Evolutionary conservation across 2,888 invertebrate genomes (phyloP), one percentile per base, ranked within the genome.

Genomic region (Onthophagus sagittarius): DNA sequence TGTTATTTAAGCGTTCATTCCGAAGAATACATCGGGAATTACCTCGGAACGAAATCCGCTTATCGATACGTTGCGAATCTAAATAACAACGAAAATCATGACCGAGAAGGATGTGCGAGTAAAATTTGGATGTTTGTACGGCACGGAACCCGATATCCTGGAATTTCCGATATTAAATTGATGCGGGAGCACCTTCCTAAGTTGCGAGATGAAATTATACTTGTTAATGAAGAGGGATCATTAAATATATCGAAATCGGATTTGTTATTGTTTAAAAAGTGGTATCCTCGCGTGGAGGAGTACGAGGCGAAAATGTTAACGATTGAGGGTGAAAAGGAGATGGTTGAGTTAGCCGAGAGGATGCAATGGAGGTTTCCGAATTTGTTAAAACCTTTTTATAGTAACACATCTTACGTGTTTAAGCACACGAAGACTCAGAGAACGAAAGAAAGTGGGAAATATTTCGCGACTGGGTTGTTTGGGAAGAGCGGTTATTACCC

Each of bases 71-170:
- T 90, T 77, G 89, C 87, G 67, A 93, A 93, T 83, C 86, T 86
- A 78, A 88, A 92, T 84, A 89, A 90, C 79, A 86, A 88, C 15
- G 85, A 86, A 79, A 84, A 90, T 71, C 83, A 86, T 75, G 92
- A 87, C 84, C 85, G 88, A 81, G 89, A 73, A 39, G 71, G 73
- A 72, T 79, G 79, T 74, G 74, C 73, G 63, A 77, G 73, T 32
- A 92, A 92, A 83, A 89, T 93, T 75, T 95, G 94, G 94, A 88
- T 93, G 84, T 80, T 94, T 15, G 84, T 92, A 62, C 88, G 95
- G 4, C 95, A 95, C 85, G 95, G 94, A 2, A 92, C 93, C n/a
- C 88, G 94, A 76, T 88, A 90, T 83, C 94, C 94, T 0, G 89
- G 89, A 77, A 83, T 71, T n/a, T 72, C 71, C 7, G 74, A 75